These are phyloP conservation scores for Asobara japonica DNA, from an alignment of 1,140 invertebrate genomes.

Conservation along the genomic window DNA sequence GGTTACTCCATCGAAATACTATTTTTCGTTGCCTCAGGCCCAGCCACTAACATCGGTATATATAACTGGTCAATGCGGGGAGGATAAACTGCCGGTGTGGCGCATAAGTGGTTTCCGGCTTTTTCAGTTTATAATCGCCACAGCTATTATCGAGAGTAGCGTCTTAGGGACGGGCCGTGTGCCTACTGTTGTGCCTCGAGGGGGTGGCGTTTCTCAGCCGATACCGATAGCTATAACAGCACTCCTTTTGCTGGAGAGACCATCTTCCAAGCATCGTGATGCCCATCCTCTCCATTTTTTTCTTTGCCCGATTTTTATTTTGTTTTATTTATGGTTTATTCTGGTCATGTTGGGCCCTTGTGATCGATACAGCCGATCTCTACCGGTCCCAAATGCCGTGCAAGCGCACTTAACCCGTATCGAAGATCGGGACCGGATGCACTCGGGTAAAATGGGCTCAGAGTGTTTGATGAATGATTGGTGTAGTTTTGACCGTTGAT, in stretches of 20 bases:
- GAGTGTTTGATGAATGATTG: neutral
- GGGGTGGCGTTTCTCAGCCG: constrained; percentile 45
- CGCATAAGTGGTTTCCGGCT: constrained; percentile 65
- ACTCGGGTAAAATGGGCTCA: neutral
- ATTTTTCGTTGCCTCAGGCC: constrained; percentile 6
- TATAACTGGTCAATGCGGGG: constrained; percentile 8
- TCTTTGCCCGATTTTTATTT: neutral
- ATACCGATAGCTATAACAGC: neutral
- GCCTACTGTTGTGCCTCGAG: constrained; percentile 62
- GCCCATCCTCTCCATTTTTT: neutral
- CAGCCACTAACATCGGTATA: neutral
- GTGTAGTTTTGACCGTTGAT: no score
- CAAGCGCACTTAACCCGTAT: neutral
- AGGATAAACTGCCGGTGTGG: constrained; percentile 30
- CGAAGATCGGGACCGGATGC: constrained; percentile 27
- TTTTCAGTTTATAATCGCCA: constrained; percentile 64
- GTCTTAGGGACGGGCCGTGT: constrained; percentile 56
- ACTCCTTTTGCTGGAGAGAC: neutral
- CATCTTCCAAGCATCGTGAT: neutral
- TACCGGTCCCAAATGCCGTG: constrained; percentile 8
- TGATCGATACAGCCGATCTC: constrained; percentile 22
- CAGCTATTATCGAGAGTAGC: constrained; percentile 61
- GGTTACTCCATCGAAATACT: constrained; percentile 8
- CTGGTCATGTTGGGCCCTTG: neutral
- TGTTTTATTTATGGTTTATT: neutral